Evolutionary conservation across 2,113 vertebrate species (phyloP).

Genomic region (Xiphias gladius): DNA sequence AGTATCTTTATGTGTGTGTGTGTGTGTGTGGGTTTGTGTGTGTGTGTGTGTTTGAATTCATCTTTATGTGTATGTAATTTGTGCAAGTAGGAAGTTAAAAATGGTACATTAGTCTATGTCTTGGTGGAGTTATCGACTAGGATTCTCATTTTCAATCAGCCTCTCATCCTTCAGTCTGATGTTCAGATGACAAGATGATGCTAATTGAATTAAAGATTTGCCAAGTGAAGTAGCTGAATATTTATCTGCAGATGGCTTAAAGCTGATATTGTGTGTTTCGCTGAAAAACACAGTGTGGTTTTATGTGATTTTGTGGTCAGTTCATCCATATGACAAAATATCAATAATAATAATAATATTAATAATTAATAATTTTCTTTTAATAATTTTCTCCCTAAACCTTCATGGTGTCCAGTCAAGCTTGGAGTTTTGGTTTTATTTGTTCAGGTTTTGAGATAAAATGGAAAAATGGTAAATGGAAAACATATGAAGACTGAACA

Average conservation of each 20-base stretch:
- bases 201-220: not conserved
- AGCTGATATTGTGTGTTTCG: not conserved
- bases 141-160: conserved; percentile 7
- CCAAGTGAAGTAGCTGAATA: not conserved
- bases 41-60: not conserved
- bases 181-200: not conserved
- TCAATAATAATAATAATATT: too few relatives aligned
- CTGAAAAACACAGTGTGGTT: not conserved
- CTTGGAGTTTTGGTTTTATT: not conserved
- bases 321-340: not conserved
- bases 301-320: not conserved
- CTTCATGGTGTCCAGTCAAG: not conserved
- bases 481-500: too few relatives aligned
- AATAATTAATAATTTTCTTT: too few relatives aligned
- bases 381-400: too few relatives aligned
- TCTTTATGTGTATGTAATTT: conserved; percentile 21
- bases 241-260: not conserved
- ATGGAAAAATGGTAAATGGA: too few relatives aligned
- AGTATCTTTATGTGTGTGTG: conserved; percentile 8
- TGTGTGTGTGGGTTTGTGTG: conserved; percentile 4
- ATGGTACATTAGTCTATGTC: not conserved
- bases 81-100: conserved; percentile 7
- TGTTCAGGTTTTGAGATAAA: not conserved
- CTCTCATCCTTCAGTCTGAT: not conserved
- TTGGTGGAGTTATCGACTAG: not conserved